Evolutionary conservation across 2,113 vertebrate genomes (phyloP), one percentile per base, ranked within the genome.

Genomic region (Machaerirhynchus nigripectus): DNA sequence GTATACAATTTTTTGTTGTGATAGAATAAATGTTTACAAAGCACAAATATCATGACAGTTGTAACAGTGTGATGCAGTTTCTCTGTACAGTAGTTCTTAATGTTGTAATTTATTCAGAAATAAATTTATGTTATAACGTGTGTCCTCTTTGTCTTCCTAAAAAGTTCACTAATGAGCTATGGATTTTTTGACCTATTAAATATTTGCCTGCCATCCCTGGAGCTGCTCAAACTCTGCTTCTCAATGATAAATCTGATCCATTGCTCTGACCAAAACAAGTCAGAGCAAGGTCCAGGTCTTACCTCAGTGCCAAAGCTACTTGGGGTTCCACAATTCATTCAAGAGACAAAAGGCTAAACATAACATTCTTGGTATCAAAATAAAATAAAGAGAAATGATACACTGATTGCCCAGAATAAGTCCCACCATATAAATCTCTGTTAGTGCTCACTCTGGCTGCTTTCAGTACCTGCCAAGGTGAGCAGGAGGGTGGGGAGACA

Each of bases 1-100:
- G 92, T 97, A 94, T 87, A 73, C 13, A 33, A 35, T 86, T 55
- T 96, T 96, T 94, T 96, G 59, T 96, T 92, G 96, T 98, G 95
- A 76, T 97, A 50, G 37, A 97, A 92, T 97, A 95, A 97, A 97
- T 96, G 97, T 98, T 98, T 97, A 96, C 91, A 97, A 98, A 98
- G 98, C 98, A 98, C 98, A 98, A 98, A 88, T 81, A 84, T 42
- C 78, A 97, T 87, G 94, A 94, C 76, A 86, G 79, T 91, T 97
- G 96, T 98, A 97, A 97, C 65, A 84, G 68, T 96, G 97, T 97
- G 96, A 97, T 97, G 93, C 93, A 75, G 89, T 97, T 97, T 92
- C 88, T 95, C 86, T 98, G 96, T 97, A 97, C 83, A 93, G 64
- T 96, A 95, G 90, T 96, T 96, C 63, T 91, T 93, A 86, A 93